phyloP scores from a whole-genome alignment of 2,797 vertebrate species.

The Pseudopleuronectes americanus region DNA sequence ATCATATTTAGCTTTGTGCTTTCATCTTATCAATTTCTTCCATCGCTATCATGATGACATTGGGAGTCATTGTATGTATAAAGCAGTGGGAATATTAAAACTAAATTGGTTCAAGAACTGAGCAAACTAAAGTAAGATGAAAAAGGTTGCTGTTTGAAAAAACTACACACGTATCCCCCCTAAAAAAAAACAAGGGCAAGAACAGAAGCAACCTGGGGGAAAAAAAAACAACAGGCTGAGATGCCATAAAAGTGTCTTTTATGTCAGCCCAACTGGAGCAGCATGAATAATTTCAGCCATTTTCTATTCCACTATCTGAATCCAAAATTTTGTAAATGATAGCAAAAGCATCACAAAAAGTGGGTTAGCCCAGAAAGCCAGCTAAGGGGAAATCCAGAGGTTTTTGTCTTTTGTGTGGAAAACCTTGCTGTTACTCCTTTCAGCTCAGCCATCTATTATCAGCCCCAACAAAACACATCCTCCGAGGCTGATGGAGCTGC shows the following conservation, averaged over 20 bases:
- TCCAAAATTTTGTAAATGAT: constrained; percentile 50
- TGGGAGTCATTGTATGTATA: neutral
- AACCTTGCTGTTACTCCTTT: constrained; percentile 22
- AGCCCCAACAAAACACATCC: neutral
- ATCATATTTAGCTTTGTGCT: constrained; percentile 12
- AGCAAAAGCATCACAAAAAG: constrained; percentile 51
- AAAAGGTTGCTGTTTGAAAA: constrained; percentile 50
- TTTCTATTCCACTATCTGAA: constrained; percentile 48
- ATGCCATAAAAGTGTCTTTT: constrained; percentile 68
- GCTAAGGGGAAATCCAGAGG: constrained; percentile 21
- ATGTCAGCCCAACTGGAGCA: constrained; percentile 66
- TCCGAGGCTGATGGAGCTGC: constrained; percentile 12
- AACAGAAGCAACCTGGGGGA: constrained; percentile 59
- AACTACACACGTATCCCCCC: constrained; percentile 42
- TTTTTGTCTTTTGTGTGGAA: constrained; percentile 22
- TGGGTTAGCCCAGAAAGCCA: constrained; percentile 48
- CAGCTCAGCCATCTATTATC: constrained; percentile 1
- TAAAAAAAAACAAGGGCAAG: constrained; percentile 20
- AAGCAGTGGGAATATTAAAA: constrained; percentile 11
- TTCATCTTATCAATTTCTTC: constrained; percentile 12
- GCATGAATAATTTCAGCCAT: constrained; percentile 55
- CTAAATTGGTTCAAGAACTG: constrained; percentile 7
- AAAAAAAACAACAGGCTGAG: constrained; percentile 34
- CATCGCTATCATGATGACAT: neutral
- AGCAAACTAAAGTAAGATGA: constrained; percentile 47